phyloP scores from a whole-genome alignment of 1,140 invertebrate genomes.

The Portunus trituberculatus region DNA sequence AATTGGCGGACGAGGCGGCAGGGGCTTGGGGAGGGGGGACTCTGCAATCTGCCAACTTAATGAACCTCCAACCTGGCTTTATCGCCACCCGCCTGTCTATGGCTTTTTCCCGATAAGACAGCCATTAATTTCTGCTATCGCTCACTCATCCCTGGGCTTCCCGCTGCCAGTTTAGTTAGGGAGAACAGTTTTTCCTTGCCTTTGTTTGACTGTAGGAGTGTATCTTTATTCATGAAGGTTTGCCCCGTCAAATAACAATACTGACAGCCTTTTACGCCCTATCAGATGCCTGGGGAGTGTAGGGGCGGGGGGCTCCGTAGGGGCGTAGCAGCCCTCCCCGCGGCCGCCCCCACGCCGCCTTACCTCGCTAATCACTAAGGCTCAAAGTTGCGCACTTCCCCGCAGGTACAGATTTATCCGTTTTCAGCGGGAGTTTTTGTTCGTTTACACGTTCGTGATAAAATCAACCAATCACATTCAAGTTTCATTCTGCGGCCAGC shows the following conservation, averaged over 20 bases:
- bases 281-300: conserved; percentile 56
- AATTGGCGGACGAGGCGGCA: conserved; percentile 40
- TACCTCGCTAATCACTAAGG: conserved; percentile 56
- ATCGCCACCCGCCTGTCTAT: conserved; percentile 37
- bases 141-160: not conserved
- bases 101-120: conserved; percentile 37
- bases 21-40: not conserved
- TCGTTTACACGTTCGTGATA: conserved; percentile 70
- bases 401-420: conserved; percentile 38
- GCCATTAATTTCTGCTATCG: conserved; percentile 57
- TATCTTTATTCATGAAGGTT: conserved; percentile 60
- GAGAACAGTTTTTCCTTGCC: conserved; percentile 52
- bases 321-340: not conserved
- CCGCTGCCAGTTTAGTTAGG: conserved; percentile 53
- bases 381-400: not conserved
- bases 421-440: conserved; percentile 70
- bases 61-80: conserved; percentile 15
- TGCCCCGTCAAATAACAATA: conserved; percentile 67
- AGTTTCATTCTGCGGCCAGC: conserved; percentile 69
- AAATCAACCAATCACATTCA: conserved; percentile 73
- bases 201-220: conserved; percentile 51
- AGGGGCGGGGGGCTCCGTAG: not conserved
- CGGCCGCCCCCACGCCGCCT: not conserved
- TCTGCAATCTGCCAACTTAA: conserved; percentile 49
- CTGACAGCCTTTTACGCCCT: conserved; percentile 65